phyloP scores from a whole-genome alignment of 1,140 invertebrate genomes.

The Aradophagus sp. region DNA sequence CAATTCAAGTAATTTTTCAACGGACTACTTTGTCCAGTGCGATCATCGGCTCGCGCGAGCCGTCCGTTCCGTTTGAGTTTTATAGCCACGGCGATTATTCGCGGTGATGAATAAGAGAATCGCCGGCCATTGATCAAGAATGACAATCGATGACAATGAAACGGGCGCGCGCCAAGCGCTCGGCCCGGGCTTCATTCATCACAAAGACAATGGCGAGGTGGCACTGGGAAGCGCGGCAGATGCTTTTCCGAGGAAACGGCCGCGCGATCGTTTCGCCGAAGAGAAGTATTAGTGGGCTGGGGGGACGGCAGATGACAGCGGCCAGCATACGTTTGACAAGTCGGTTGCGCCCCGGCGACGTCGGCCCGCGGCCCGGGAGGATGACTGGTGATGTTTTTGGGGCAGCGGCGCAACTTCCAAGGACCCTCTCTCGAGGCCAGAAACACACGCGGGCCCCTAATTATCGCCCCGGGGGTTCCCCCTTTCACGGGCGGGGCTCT shows the following conservation, averaged over 20 bases:
- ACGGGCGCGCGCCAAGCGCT: slow-evolving; percentile 5
- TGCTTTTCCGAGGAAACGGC: slow-evolving; percentile 35
- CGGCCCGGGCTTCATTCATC: slow-evolving; percentile 19
- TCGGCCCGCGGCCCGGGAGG: slow-evolving; percentile 8
- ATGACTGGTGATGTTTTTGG: slow-evolving; percentile 69
- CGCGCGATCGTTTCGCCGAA: slow-evolving; percentile 34
- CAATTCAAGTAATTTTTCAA: too few species aligned
- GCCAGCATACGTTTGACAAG: slow-evolving; percentile 34
- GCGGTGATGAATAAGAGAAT: slow-evolving; percentile 1
- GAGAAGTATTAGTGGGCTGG: slow-evolving; percentile 5
- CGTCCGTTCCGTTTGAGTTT: not conserved
- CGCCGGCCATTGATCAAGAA: slow-evolving; percentile 30
- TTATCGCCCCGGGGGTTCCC: slow-evolving; percentile 69
- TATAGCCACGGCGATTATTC: slow-evolving; percentile 16
- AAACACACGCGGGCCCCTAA: slow-evolving; percentile 69
- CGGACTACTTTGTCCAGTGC: too few species aligned
- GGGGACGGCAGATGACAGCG: slow-evolving; percentile 47
- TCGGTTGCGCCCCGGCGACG: slow-evolving; percentile 20
- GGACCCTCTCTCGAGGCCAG: slow-evolving; percentile 61
- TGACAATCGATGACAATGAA: slow-evolving; percentile 22
- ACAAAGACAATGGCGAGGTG: slow-evolving; percentile 20
- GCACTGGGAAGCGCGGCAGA: slow-evolving; percentile 40
- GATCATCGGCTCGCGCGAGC: too few species aligned
- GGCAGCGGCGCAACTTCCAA: slow-evolving; percentile 67
- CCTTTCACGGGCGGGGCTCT: slow-evolving; percentile 58